A percentile compares a stretch with the other conserved stretches of the same genome.
Conservation (phyloP, 2,113 vertebrate genomes). For the Reinhardtius hippoglossoides region DNA sequence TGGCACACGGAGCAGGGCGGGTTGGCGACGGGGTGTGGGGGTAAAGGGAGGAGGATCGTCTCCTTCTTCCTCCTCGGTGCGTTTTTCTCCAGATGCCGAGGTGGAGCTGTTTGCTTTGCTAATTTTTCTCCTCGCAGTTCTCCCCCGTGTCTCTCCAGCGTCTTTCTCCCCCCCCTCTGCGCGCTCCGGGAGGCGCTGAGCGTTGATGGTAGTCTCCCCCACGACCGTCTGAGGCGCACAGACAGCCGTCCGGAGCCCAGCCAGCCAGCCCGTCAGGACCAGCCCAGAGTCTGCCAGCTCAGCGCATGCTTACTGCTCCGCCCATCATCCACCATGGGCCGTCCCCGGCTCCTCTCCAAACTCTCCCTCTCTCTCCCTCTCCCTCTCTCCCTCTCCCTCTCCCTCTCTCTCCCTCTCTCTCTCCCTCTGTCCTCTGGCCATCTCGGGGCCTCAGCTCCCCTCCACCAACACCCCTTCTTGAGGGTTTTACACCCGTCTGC, state of each 20-base stretch:
- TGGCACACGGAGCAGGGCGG: constrained; percentile 74
- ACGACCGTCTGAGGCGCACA: constrained; percentile 76
- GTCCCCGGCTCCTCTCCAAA: constrained; percentile 72
- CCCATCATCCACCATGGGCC: constrained; percentile 75
- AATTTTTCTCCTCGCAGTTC: constrained; percentile 32
- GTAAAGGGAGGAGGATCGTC: constrained; percentile 49
- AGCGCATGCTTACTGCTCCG: constrained; percentile 85
- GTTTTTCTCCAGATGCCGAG: constrained; percentile 76
- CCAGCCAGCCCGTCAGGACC: constrained; percentile 81
- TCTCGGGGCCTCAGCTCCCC: constrained; percentile 28
- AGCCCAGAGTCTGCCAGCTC: constrained; percentile 84
- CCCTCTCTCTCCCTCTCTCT: constrained; percentile 13
- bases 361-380: constrained; percentile 26
- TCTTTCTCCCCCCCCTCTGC: constrained; percentile 8
- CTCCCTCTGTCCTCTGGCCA: constrained; percentile 25
- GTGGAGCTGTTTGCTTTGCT: constrained; percentile 35
- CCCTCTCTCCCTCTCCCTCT: neutral
- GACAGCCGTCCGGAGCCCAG: constrained; percentile 81
- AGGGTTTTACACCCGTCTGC: neutral
- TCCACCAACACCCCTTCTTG: constrained; percentile 20
- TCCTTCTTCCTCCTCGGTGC: constrained; percentile 12
- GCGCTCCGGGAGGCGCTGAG: constrained; percentile 68
- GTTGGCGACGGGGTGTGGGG: constrained; percentile 67
- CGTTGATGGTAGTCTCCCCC: constrained; percentile 72
- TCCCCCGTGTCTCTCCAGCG: constrained; percentile 39